Base-by-base conservation (phyloP, 2,888 invertebrate species). In the Ormyrus pomaceus region DNA sequence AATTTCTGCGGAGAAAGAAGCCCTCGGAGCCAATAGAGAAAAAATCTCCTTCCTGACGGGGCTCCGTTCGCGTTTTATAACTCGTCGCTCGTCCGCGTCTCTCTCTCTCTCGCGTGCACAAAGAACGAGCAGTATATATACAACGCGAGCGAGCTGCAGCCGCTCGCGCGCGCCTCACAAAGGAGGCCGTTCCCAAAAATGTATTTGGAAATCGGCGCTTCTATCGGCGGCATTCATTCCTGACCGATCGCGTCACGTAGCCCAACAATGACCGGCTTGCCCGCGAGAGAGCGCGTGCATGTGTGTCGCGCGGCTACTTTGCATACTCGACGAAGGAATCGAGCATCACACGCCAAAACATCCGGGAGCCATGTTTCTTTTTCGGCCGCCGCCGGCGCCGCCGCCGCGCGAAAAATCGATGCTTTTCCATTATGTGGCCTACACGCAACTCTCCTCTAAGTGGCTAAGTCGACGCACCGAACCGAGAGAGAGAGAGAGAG, bases 391-490 rank as follows among this genome's bases (percentile, higher is more conserved):
- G 11, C 61, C 11, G 5, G 8, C 51, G 34, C 5, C 9, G 34
- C 34, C 10, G 50, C 3, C 62, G 46, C 5, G 45, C 62, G 13
- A 58, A 55, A 73, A 73, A 77, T 80, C 80, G 71, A 77, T 77
- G 82, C 76, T 56, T 81, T 81, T 70, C 79, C 79, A 79, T 82
- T 82, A 81, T 82, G 77, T 75, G 80, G 77, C 80, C 80, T 80
- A 82, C 83, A 83, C 81, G 82, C 77, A 81, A 77, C 68, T 66
- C 66, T 81, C n/a, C n/a, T 86, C 86, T 87, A 87, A 88, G 86
- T 87, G 88, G 85, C 87, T 86, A 87, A 88, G 88, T 86, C 87
- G 86, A 89, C 86, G 86, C 85, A 86, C 85, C 85, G 84, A 72
- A 73, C 85, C 64, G 45, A n/a, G 34, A 9, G 19, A 83, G 85